A percentile compares a stretch with the other conserved stretches of the same genome.
Conservation (phyloP, 2,113 vertebrate species). For the Chaetodon trifascialis region DNA sequence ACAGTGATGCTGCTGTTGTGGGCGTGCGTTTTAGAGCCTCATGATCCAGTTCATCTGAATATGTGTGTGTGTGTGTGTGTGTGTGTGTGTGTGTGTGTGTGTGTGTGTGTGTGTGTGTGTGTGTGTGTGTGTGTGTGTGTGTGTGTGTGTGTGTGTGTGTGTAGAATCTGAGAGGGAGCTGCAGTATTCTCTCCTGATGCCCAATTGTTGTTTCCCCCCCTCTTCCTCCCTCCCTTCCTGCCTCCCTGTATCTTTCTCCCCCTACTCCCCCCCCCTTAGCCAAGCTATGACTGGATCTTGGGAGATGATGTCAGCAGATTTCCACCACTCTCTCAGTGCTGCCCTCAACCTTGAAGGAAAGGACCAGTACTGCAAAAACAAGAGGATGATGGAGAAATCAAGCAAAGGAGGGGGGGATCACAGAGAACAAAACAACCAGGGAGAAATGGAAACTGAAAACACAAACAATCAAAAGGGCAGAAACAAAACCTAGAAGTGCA, state of each 20-base stretch:
- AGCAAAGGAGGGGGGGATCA: background rate
- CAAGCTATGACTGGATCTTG: constrained; percentile 79
- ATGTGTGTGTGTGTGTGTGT: constrained; percentile 38
- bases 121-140: constrained; percentile 42
- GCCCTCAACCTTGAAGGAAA: constrained; percentile 70
- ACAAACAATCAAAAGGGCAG: background rate
- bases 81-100: constrained; percentile 55
- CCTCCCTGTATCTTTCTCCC: constrained; percentile 13
- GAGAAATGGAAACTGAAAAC: constrained; percentile 9
- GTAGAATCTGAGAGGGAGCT: constrained; percentile 76
- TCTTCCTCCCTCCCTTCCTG: constrained; percentile 37
- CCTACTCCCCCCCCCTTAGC: constrained; percentile 25
- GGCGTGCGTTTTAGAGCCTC: constrained; percentile 60
- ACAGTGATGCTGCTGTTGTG: constrained; percentile 70
- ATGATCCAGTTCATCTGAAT: constrained; percentile 57
- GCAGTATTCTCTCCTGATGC: constrained; percentile 79
- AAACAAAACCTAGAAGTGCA: background rate
- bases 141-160: constrained; percentile 55
- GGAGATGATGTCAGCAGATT: constrained; percentile 87
- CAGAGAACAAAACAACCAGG: constrained; percentile 35
- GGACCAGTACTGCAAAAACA: constrained; percentile 77
- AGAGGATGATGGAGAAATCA: background rate
- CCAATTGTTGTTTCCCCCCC: constrained; percentile 63
- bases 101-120: constrained; percentile 55
- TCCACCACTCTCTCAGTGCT: constrained; percentile 71